Evolutionary conservation across 2,113 vertebrate species (phyloP).

Genomic region (Dolichallabes microphthalmus): DNA sequence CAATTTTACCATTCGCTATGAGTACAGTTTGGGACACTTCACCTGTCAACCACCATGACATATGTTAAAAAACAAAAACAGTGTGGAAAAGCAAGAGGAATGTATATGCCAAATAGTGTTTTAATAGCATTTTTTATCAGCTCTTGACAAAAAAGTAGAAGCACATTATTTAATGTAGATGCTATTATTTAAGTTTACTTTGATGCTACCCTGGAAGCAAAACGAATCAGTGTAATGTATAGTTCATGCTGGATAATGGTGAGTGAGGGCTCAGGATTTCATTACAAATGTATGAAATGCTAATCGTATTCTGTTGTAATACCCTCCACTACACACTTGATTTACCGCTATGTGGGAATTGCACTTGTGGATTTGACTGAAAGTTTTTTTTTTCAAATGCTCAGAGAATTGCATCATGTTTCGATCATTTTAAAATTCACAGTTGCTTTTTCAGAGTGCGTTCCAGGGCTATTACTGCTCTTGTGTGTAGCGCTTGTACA

Average conservation of each 20-base stretch:
- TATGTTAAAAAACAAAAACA: background rate
- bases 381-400: slow-evolving; percentile 34
- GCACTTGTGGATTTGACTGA: slow-evolving; percentile 35
- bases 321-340: slow-evolving; percentile 34
- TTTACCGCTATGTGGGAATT: slow-evolving; percentile 41
- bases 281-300: slow-evolving; percentile 43
- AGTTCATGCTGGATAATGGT: slow-evolving; percentile 12
- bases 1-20: background rate
- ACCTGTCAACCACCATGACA: background rate
- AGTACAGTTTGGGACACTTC: background rate
- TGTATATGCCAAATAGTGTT: background rate
- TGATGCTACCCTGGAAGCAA: slow-evolving; percentile 11
- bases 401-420: slow-evolving; percentile 45
- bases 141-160: background rate
- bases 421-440: slow-evolving; percentile 35
- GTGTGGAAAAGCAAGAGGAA: background rate
- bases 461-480: background rate
- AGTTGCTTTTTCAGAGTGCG: slow-evolving; percentile 36
- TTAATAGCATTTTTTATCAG: no score
- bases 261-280: slow-evolving; percentile 20
- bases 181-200: slow-evolving; percentile 3
- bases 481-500: background rate
- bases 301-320: slow-evolving; percentile 40
- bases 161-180: background rate
- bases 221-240: slow-evolving; percentile 12